phyloP scores from a whole-genome alignment of 2,888 invertebrate genomes.

The Melolontha melolontha region DNA sequence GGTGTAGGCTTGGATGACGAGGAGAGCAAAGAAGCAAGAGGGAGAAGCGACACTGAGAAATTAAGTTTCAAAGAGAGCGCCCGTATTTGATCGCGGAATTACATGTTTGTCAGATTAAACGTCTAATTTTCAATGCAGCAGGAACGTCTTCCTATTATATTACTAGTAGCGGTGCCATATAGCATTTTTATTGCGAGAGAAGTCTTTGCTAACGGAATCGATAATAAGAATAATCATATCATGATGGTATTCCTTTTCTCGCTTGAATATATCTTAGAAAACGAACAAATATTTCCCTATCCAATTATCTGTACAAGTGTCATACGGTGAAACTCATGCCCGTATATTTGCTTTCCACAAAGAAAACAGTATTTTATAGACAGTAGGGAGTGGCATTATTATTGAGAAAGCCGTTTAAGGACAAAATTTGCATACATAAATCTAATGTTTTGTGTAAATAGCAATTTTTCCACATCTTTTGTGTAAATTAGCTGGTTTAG shows the following conservation, averaged over 20 bases:
- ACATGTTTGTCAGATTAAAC: slow-evolving; percentile 36
- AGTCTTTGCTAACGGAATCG: neutral
- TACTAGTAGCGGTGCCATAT: neutral
- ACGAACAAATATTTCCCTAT: slow-evolving; percentile 17
- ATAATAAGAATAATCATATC: neutral
- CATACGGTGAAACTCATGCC: neutral
- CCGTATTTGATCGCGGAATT: slow-evolving; percentile 48
- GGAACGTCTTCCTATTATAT: neutral
- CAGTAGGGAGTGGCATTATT: neutral
- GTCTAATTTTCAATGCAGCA: slow-evolving; percentile 32
- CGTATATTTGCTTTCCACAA: neutral
- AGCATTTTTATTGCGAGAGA: too few species aligned
- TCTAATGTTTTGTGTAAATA: too few species aligned
- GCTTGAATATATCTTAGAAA: slow-evolving; percentile 16
- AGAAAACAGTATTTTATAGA: neutral
- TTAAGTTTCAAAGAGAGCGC: slow-evolving; percentile 44
- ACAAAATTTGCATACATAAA: too few species aligned
- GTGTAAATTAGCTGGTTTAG: too few species aligned
- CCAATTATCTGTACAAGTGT: slow-evolving; percentile 30
- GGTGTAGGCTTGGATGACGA: slow-evolving; percentile 5
- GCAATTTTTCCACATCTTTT: too few species aligned
- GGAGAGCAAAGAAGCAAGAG: neutral
- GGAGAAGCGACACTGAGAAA: slow-evolving; percentile 40
- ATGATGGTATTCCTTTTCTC: slow-evolving; percentile 22
- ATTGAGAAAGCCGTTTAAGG: too few species aligned